Evolutionary conservation across 2,797 vertebrate genomes (phyloP), one percentile per base, ranked within the genome.

Genomic region (Rhynchotus rufescens): DNA sequence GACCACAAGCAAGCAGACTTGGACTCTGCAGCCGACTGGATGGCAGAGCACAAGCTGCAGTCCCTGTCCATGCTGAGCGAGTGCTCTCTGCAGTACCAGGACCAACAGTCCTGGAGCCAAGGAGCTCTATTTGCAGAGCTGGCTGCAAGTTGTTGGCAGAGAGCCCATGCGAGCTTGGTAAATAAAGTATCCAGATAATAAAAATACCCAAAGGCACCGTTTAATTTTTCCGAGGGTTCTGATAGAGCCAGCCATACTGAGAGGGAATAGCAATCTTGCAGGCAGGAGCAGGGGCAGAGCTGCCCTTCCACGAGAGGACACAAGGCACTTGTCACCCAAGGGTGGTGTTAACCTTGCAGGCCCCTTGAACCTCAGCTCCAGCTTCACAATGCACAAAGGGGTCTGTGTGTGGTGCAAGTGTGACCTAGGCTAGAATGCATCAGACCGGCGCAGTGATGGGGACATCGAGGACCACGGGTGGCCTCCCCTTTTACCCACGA

Each of bases 141-240:
- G 94, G 85, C 93, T 90, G 80, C 88, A 88, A 94, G 82, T 86
- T 84, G 80, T 69, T 93, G 93, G 96, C 95, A 94, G 77, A 45
- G 32, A 90, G 90, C 94, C 95, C 88, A 61, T 6, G 23, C 34
- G 73, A 85, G 84, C 92, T 95, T 56, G 15, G 96, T 96, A 94
- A 96, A 96, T 95, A 94, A 95, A 96, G 86, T 93, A 96, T 76
- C 93, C 82, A 90, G 94, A 95, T 90, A 96, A 96, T 93, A 96
- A 94, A 96, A 95, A 94, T 90, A 94, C 92, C 93, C 94, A 81
- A 94, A 96, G 92, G 88, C 84, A 74, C 67, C n/a, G 77, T 78
- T 95, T 90, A 75, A 89, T 88, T 86, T 92, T 91, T 91, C 71
- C 45, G 66, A 83, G 84, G 44, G 28, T 87, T 92, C 77, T 94